phyloP scores from a whole-genome alignment of 2,113 vertebrate genomes.

The Galeopterus variegatus region DNA sequence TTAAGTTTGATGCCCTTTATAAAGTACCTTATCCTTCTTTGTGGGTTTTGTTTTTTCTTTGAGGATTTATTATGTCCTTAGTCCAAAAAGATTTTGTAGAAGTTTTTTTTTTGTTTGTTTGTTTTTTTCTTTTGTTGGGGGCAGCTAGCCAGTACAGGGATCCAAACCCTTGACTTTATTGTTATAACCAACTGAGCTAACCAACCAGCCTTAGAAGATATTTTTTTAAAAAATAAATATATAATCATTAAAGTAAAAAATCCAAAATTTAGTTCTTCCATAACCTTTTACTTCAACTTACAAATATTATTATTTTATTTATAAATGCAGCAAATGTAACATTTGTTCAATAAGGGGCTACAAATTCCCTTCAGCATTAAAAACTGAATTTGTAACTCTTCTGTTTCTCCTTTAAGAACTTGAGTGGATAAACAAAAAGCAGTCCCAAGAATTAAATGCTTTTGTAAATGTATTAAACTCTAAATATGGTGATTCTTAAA shows the following conservation, averaged over 20 bases:
- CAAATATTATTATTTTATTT: not conserved
- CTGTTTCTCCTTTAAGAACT: slow-evolving; percentile 36
- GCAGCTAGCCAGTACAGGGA: no score
- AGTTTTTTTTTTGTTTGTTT: not conserved
- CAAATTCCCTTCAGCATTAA: not conserved
- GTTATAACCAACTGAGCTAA: no score
- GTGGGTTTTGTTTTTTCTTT: not conserved
- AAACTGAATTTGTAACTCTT: not conserved
- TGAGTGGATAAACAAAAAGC: not conserved
- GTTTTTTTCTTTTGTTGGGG: no score
- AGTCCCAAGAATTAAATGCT: not conserved
- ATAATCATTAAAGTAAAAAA: not conserved
- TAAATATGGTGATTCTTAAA: slow-evolving; percentile 22
- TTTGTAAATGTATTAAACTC: slow-evolving; percentile 8
- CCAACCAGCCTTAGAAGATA: no score
- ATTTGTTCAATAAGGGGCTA: not conserved
- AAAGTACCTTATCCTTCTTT: not conserved
- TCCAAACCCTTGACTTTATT: no score
- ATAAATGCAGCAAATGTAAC: not conserved
- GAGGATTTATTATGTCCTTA: not conserved
- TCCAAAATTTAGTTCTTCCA: not conserved
- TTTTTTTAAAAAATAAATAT: not conserved
- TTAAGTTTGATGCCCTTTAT: not conserved
- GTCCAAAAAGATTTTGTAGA: not conserved
- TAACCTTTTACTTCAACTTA: not conserved